Base-by-base conservation (phyloP, 2,113 vertebrate genomes). In the Murina feae region DNA sequence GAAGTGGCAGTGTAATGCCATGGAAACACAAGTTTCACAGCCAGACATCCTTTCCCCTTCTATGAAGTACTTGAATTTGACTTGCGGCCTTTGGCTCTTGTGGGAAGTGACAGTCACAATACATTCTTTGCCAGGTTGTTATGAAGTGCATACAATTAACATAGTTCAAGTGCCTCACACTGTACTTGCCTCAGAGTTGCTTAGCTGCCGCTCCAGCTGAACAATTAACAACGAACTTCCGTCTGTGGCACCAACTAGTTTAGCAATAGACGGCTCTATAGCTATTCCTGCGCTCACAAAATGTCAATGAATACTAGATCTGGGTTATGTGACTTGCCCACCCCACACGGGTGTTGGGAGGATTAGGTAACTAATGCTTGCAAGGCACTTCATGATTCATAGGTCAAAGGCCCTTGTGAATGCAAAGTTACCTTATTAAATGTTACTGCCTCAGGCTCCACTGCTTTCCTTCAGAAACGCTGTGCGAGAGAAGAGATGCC, bases 361-460 rank as follows among this genome's bases (percentile, higher is more conserved):
- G 53, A 89, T 92, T 88, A 55, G 93, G 95, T 88, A 88, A 83
- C 86, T 60, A 79, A 66, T 79, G 44, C 74, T 44, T 78, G 23
- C 55, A 53, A 89, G 17, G 71, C 14, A 30, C 32, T 87, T 66
- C 58, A 86, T 91, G 86, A 86, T 78, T 79, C 80, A 65, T 37
- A 60, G 39, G 83, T 89, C 55, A 88, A 88, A 68, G 68, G 42
- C 39, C 51, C 60, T 63, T 60, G 53, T 42, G 66, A 90, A 60
- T 32, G 28, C 71, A n/a, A 69, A 69, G 72, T 44, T 79, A 23
- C 20, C 44, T 86, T 66, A 47, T 35, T 58, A 80, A 74, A 42
- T 42, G n/a, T 96, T 92, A 74, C 89, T 92, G 95, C 92, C 93
- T 97, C n/a, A 44, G 49, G 53, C 96, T 93, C 60, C 91, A n/a